Evolutionary conservation across 1,140 invertebrate species (phyloP).

Genomic region (Reticulitermes speratus): DNA sequence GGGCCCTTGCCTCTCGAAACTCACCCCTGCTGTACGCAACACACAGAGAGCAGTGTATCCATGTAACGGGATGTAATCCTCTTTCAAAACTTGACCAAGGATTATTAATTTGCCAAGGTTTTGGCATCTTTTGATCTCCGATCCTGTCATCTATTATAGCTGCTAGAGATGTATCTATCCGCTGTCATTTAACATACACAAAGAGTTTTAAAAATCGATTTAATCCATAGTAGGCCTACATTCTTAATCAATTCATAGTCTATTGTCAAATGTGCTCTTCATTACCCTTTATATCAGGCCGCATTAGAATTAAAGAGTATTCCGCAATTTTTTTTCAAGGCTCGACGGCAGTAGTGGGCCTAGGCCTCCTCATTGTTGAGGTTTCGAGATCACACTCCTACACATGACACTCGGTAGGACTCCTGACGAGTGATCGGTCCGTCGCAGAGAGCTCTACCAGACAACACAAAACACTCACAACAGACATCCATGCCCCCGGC

Average conservation of each 20-base stretch:
- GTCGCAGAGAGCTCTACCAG: no score
- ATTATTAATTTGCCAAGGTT: slow-evolving; percentile 6
- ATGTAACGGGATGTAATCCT: neutral
- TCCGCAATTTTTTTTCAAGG: no score
- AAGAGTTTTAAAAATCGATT: neutral
- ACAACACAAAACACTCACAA: no score
- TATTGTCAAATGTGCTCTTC: neutral
- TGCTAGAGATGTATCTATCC: neutral
- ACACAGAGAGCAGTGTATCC: neutral
- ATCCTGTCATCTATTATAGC: neutral
- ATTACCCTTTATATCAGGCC: neutral
- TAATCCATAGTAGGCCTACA: neutral
- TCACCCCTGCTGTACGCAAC: neutral
- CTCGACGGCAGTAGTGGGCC: no score
- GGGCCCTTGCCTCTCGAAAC: neutral
- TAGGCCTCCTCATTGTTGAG: no score
- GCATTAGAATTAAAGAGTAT: no score
- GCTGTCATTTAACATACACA: neutral
- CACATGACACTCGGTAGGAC: no score
- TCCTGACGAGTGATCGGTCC: no score
- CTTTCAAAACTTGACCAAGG: slow-evolving; percentile 1
- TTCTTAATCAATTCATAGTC: neutral
- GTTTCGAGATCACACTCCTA: no score
- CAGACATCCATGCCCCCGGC: no score
- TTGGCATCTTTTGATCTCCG: slow-evolving; percentile 2